phyloP scores from a whole-genome alignment of 2,797 vertebrate genomes.

The Clarias fuscus region DNA sequence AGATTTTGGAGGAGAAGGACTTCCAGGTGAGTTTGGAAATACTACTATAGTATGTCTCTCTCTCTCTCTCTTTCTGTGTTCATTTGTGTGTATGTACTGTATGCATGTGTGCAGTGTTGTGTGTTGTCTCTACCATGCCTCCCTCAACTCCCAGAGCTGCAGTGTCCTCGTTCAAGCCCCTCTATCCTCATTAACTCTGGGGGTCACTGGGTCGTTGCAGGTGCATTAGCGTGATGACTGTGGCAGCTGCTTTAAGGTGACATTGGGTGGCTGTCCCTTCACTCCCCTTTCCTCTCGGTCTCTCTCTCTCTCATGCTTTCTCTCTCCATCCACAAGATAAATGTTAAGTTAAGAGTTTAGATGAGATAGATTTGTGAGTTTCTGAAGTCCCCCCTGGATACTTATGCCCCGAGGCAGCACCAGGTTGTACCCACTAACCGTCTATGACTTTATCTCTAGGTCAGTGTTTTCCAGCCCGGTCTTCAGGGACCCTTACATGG shows the following conservation, averaged over 20 bases:
- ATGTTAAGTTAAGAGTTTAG: slow-evolving; percentile 41
- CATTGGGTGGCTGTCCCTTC: slow-evolving; percentile 62
- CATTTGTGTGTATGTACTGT: slow-evolving; percentile 14
- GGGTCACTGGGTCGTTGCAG: slow-evolving; percentile 61
- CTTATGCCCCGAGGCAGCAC: slow-evolving; percentile 10
- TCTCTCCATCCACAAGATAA: slow-evolving; percentile 27
- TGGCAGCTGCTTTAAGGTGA: slow-evolving; percentile 75
- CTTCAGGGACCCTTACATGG: slow-evolving; percentile 1
- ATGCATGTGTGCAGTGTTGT: background rate
- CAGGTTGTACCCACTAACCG: slow-evolving; percentile 3
- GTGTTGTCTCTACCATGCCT: slow-evolving; percentile 31
- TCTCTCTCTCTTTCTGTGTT: background rate
- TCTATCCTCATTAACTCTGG: slow-evolving; percentile 66
- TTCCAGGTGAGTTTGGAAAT: slow-evolving; percentile 84
- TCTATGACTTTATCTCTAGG: slow-evolving; percentile 27
- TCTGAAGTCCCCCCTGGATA: slow-evolving; percentile 13
- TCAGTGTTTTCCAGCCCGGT: slow-evolving; percentile 12
- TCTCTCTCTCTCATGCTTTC: background rate
- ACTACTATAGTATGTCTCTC: background rate
- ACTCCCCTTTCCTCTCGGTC: slow-evolving; percentile 5
- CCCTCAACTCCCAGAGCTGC: slow-evolving; percentile 40
- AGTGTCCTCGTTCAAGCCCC: slow-evolving; percentile 64
- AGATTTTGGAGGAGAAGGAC: slow-evolving; percentile 93
- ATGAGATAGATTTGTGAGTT: slow-evolving; percentile 25
- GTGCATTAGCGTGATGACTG: slow-evolving; percentile 71